Evolutionary conservation across 2,797 vertebrate species (phyloP), one percentile per base, ranked within the genome.

Genomic region (Aplochiton taeniatus): DNA sequence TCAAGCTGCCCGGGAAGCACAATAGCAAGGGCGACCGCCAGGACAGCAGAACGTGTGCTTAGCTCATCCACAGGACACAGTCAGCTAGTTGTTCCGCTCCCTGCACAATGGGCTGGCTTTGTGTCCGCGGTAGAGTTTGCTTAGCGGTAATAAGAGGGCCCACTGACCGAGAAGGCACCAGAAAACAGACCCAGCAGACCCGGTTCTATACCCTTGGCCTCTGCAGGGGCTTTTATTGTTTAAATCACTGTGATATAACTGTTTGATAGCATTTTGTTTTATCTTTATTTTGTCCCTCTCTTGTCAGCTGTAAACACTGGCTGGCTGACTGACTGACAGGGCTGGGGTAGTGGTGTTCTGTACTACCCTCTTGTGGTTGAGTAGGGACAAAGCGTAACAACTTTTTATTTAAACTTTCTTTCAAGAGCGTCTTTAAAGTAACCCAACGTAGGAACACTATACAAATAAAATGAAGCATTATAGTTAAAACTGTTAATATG

Each of bases 211-310:
- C 78, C 60, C 61, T 70, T 56, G 63, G 75, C 70, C 73, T 79
- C 78, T 83, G 69, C 69, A 57, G 70, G 74, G 31, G 56, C 75
- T 73, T 73, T 58, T 82, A 87, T 86, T 90, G 90, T 92, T 86
- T 90, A 90, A 88, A 88, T 87, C 78, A 64, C 74, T 77, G 82
- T 89, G 90, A 89, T 85, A 86, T 75, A 83, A 74, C 74, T 57
- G 73, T 66, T 63, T 65, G 76, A 76, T 76, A 77, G 77, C 84
- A 88, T 89, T 84, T 74, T n/a, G 73, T 49, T 59, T 71, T 89
- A 81, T 65, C 88, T 90, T 89, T 91, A 88, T 90, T 90, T 91
- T 89, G 90, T 88, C 19, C 83, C 59, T 83, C 75, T 60, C 74
- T 62, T 55, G 73, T 82, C 65, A 61, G 60, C 77, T 73, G 77